Evolutionary conservation across 2,113 vertebrate genomes (phyloP).

Genomic region (Polypterus bichir): DNA sequence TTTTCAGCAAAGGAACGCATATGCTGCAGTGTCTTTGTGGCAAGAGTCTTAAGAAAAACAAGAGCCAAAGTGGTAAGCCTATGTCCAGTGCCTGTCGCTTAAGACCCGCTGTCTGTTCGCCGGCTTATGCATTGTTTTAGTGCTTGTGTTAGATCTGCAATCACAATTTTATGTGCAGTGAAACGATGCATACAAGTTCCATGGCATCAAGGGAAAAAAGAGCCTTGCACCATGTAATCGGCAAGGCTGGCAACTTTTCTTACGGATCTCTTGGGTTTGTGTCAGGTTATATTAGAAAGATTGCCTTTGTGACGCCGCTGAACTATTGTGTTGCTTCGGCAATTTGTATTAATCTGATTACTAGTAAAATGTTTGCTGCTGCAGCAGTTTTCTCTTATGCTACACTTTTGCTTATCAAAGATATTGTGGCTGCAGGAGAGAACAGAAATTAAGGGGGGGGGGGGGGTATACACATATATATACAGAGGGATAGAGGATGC

Average conservation of each 20-base stretch:
- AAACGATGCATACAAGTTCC: conserved; percentile 34
- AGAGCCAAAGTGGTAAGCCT: conserved; percentile 97
- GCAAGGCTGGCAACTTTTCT: too few species aligned
- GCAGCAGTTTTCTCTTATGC: conserved; percentile 35
- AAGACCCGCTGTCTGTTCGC: conserved; percentile 35
- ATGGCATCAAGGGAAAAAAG: conserved; percentile 22
- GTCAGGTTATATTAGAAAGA: too few species aligned
- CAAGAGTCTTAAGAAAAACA: conserved; percentile 99
- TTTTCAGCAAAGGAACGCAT: conserved; percentile 99
- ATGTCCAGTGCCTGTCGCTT: conserved; percentile 38
- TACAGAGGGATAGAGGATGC: too few species aligned
- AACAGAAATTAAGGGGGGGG: too few species aligned
- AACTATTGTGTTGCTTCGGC: too few species aligned
- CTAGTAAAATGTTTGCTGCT: conserved; percentile 31
- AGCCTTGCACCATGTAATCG: conserved; percentile 22
- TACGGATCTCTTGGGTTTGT: too few species aligned
- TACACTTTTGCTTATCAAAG: conserved; percentile 28
- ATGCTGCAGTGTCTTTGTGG: conserved; percentile 99
- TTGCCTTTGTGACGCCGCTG: too few species aligned
- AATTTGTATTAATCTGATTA: too few species aligned
- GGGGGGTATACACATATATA: too few species aligned
- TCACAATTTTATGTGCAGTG: conserved; percentile 56
- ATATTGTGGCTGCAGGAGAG: too few species aligned
- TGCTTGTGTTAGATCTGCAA: conserved; percentile 60
- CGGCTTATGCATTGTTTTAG: conserved; percentile 53